These are phyloP conservation scores for Archivesica marissinica DNA, from an alignment of 1,140 invertebrate species.

Conservation along the genomic window DNA sequence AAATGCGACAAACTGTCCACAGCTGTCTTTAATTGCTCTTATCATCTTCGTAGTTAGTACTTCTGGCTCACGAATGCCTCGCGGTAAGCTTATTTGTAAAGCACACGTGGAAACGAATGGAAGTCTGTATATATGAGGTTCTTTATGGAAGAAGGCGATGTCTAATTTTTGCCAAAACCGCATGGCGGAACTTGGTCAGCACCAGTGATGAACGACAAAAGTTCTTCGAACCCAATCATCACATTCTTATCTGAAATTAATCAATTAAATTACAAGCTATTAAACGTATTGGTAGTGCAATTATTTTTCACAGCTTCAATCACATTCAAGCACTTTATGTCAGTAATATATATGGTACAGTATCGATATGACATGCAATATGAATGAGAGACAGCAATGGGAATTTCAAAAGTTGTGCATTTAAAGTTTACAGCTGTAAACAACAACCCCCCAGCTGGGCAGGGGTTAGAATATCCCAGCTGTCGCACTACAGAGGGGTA, in stretches of 20 bases:
- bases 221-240: not conserved
- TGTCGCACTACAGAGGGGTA: too few relatives aligned
- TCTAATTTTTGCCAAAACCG: not conserved
- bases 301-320: too few relatives aligned
- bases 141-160: not conserved
- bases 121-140: not conserved
- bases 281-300: too few relatives aligned
- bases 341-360: too few relatives aligned
- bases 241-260: not conserved
- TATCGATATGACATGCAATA: too few relatives aligned
- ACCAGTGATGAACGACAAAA: not conserved
- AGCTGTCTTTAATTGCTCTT: not conserved
- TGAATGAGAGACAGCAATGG: too few relatives aligned
- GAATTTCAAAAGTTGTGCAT: too few relatives aligned
- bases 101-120: not conserved
- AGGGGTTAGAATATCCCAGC: too few relatives aligned
- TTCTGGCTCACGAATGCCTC: not conserved
- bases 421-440: too few relatives aligned
- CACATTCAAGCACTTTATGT: too few relatives aligned
- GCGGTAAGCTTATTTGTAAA: not conserved
- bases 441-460: too few relatives aligned
- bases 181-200: conserved; percentile 3
- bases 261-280: not conserved
- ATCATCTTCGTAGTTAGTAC: not conserved
- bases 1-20: too few relatives aligned